Evolutionary conservation across 1,140 invertebrate species (phyloP), one percentile per base, ranked within the genome.

Genomic region (Microplitis mediator): DNA sequence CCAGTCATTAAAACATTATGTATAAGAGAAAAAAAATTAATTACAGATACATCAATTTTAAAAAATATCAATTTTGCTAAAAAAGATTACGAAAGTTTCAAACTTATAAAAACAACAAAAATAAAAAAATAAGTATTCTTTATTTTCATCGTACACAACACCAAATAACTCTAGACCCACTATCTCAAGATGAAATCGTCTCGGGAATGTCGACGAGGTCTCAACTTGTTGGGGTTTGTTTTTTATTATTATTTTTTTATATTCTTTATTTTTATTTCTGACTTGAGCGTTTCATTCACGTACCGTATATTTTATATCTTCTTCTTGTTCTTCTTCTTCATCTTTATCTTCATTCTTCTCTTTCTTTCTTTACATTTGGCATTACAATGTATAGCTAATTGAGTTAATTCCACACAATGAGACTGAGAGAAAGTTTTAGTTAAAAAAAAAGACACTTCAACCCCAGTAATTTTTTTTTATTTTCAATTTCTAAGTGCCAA

Each of bases 171-270:
- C 35, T 31, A 23, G 32, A 63, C 61, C 14, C n/a, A 39, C 36
- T 32, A 45, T 70, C 58, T 14, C 35, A 61, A 58, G 54, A 70
- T 70, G 69, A 70, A 70, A 70, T 70, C 60, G 36, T 61, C 56
- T 45, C 39, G 35, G 36, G 56, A 61, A 58, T 61, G 67, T 69
- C 56, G 67, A 60, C 69, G 45, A n/a, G 35, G 32, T 63, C 32
- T 50, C 58, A 31, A 11, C 32, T 50, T 70, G 16, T 51, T 45
- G 31, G 58, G 14, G 14, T 50, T 45, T 45, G 6, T 11, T 45
- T 45, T 45, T 45, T 45, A 5, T 45, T 45, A 6, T 45, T 3
- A 31, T 35, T 14, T 31, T 16, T 23, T 45, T 35, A 8, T 16
- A 60, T 61, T 54, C 50, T 31, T 39, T 23, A 5, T 34, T 56